Base-by-base conservation (phyloP, 2,888 invertebrate genomes). In the Helobdella robusta region DNA sequence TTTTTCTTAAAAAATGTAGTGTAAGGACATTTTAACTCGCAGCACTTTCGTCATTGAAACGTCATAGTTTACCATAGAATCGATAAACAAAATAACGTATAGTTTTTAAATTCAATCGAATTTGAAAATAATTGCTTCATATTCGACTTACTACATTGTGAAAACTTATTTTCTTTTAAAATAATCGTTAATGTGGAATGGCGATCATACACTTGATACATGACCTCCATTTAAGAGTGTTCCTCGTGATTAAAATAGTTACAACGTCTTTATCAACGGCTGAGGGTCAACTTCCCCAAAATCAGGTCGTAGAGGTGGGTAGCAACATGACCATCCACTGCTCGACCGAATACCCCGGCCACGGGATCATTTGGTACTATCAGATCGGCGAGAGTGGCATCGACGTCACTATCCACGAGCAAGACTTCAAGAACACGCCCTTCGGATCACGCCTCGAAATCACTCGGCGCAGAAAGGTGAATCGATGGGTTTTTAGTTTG, bases 321-420 rank as follows among this genome's bases (percentile, higher is more conserved):
- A 30, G 30, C 4, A 20, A 11, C 3, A 32, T n/a, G 4, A 23
- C 3, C 30, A 30, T 62, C 18, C 20, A 25, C 5, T 62, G 62
- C 18, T 2, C 3, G 15, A 62, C 62, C 8, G 1, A 11, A 2
- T 20, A 28, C 3, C 46, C 46, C 34, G 62, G 62, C 23, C 48
- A 48, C 20, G 62, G 62, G 8, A 5, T 62, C 15, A n/a, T 50
- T 32, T 62, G 44, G 25, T 32, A 30, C 15, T 50, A 62, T 32
- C 62, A 62, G 34, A 25, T 32, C 8, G 30, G 28, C 2, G 62
- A 62, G 30, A 36, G 18, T 3, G 8, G 48, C 30, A 34, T 62
- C 15, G 50, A 28, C 32, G 50, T 50, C 20, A 34, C 50, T 11
- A 30, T 62, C 23, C 48, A 50, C 20, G 44, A 36, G 46, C 18